phyloP scores from a whole-genome alignment of 2,888 invertebrate species.

The Standfussiana lucernea region DNA sequence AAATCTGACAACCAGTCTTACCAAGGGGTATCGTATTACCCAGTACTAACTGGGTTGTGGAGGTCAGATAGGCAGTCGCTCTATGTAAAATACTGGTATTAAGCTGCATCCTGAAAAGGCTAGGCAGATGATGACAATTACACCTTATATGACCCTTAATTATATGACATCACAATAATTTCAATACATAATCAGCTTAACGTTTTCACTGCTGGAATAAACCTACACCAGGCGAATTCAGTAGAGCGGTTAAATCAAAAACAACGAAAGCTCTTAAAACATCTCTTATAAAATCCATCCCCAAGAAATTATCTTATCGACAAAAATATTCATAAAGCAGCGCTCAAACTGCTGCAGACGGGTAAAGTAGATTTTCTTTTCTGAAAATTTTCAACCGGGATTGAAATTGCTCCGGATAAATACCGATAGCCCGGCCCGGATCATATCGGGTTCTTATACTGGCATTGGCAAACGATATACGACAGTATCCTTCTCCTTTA shows the following conservation, averaged over 20 bases:
- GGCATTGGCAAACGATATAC: constrained; percentile 60
- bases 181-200: no score
- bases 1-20: no score
- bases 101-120: no score
- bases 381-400: constrained; percentile 54
- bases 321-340: constrained; percentile 46
- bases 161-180: no score
- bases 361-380: constrained; percentile 52
- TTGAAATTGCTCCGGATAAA: constrained; percentile 59
- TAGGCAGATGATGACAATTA: no score
- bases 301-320: constrained; percentile 27
- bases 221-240: no score
- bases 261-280: background rate
- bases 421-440: constrained; percentile 47
- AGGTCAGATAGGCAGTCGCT: no score
- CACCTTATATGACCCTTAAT: no score
- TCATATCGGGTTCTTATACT: constrained; percentile 45
- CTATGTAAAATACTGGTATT: no score
- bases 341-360: constrained; percentile 6
- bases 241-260: background rate
- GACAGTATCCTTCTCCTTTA: constrained; percentile 34
- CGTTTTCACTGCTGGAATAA: no score
- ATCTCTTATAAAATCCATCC: background rate
- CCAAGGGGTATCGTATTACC: no score
- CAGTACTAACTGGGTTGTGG: no score